Base-by-base conservation (phyloP, 1,140 invertebrate species). In the Magallana angulata region DNA sequence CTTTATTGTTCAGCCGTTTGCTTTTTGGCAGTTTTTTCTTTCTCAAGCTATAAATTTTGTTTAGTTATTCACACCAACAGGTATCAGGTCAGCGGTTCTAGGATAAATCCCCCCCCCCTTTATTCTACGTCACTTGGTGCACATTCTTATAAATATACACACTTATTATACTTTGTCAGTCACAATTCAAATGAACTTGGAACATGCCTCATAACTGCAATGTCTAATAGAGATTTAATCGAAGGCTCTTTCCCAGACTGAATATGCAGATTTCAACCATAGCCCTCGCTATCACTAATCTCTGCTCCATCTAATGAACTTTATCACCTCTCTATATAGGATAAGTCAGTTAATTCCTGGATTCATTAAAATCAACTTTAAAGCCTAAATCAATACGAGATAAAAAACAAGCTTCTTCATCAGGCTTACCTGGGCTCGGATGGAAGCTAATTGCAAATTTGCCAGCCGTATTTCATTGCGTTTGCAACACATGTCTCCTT, bases 401-500 rank as follows among this genome's bases (percentile, higher is more conserved):
- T 57, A 56, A 80, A 48, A 80, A 80, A 80, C 16, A 82, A 82
- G 56, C 36, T 24, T 56, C 81, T 58, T 30, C 24, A 4, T 4
- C 24, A 8, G 11, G 11, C 68, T 96, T 96, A 98, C 98, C 97
- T 98, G 98, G 87, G 98, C 97, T 95, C 97, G 96, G 56, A 98
- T 96, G 36, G 98, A 97, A 57, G 97, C 97, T 36, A 99, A 95
- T 94, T 98, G 98, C 85, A 99, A 96, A 94, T 98, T 98, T 56
- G 98, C 97, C 48, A 98, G 97, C 84, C 97, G 96, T 82, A 98
- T 96, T 95, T 99, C 98, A 94, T 98, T 99, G 91, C 97, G 96
- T 95, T 99, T 99, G 95, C 98, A 96, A 91, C 98, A 98, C 94
- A 99, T 97, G 92, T 99, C 98, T 95, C 99, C 98, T 95, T 99